Conservation (phyloP, 1,140 invertebrate genomes). For the Neoseiulus cucumeris region DNA sequence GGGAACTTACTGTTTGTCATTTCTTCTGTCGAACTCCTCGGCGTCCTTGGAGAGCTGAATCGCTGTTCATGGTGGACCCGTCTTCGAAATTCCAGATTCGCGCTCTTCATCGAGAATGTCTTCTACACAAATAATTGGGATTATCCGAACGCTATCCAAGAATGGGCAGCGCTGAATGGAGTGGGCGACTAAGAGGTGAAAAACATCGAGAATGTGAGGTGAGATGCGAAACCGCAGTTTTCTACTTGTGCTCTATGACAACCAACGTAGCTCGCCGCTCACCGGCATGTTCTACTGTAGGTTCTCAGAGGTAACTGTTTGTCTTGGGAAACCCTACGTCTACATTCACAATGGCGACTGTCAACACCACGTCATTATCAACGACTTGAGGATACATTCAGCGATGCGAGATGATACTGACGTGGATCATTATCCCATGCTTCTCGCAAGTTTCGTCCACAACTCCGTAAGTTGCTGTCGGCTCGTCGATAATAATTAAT, state of each 20-base stretch:
- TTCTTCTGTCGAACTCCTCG: too few species aligned
- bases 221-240: background rate
- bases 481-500: too few species aligned
- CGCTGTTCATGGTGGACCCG: too few species aligned
- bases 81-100: too few species aligned
- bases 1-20: too few species aligned
- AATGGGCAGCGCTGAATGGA: background rate
- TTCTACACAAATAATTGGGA: constrained; percentile 4
- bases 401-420: background rate
- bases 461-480: too few species aligned
- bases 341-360: constrained; percentile 6
- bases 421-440: background rate
- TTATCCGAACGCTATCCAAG: background rate
- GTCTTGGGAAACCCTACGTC: background rate
- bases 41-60: too few species aligned
- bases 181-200: background rate
- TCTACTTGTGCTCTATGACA: background rate
- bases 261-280: background rate
- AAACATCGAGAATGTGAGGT: background rate
- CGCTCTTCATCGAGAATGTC: background rate
- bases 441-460: background rate
- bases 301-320: background rate
- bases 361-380: background rate
- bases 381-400: background rate
- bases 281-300: background rate